Evolutionary conservation across 2,888 invertebrate species (phyloP).

Genomic region (Aspidiotus destructor): DNA sequence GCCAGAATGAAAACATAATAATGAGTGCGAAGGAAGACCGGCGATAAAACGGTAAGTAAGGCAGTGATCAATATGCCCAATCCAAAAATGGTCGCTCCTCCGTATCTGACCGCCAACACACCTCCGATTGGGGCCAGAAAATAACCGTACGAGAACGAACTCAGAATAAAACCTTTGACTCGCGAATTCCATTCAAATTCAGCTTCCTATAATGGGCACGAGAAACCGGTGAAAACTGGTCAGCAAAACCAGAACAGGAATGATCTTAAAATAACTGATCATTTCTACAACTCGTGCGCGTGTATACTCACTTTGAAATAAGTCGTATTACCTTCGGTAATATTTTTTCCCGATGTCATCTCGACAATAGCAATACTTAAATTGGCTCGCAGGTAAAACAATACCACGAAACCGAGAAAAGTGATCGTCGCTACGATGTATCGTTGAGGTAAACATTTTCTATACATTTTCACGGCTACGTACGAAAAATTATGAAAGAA

Average conservation of each 20-base stretch:
- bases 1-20: slow-evolving; percentile 18
- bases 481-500: background rate
- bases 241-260: no score
- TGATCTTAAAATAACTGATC: no score
- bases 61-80: slow-evolving; percentile 16
- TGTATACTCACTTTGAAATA: slow-evolving; percentile 16
- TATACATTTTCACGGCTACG: slow-evolving; percentile 1
- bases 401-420: slow-evolving; percentile 20
- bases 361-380: slow-evolving; percentile 20
- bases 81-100: slow-evolving; percentile 22
- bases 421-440: slow-evolving; percentile 12
- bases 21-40: slow-evolving; percentile 2
- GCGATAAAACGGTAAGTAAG: slow-evolving; percentile 10
- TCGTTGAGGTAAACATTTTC: slow-evolving; percentile 14
- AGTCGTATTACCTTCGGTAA: slow-evolving; percentile 7
- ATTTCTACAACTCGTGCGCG: background rate
- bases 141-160: slow-evolving; percentile 24
- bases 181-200: slow-evolving; percentile 26
- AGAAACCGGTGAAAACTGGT: no score
- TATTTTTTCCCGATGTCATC: slow-evolving; percentile 13
- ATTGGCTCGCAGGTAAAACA: slow-evolving; percentile 25
- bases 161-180: slow-evolving; percentile 19
- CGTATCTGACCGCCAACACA: slow-evolving; percentile 13
- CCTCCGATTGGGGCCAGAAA: slow-evolving; percentile 19
- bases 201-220: slow-evolving; percentile 7